Evolutionary conservation across 1,140 invertebrate species (phyloP), one percentile per base, ranked within the genome.

Genomic region (Diabrotica undecimpunctata): DNA sequence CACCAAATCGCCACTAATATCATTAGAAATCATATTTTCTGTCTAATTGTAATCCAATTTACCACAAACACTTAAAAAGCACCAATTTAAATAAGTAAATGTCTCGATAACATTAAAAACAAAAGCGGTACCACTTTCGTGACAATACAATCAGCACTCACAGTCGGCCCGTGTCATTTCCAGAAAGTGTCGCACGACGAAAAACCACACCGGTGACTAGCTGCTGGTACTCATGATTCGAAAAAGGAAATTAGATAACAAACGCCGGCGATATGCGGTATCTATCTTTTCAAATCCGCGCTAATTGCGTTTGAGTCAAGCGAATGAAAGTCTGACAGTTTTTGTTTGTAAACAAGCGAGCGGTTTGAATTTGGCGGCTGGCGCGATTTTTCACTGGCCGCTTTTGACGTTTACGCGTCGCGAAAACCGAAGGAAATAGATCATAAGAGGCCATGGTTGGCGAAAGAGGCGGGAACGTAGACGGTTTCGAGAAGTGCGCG

Each of bases 281-380:
- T 25, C 25, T 25, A 25, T 25, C 25, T 46, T 55, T 55, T 35
- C 38, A 59, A 59, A 59, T 59, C 57, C 57, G 57, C 10, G 46
- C 57, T 59, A 61, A 61, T 61, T 61, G 59, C 7, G n/a, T 51
- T 46, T 6, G 13, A 51, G 35, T 41, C 46, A 52, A 61, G 25
- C 39, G 35, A 63, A 53, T 14, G 50, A 54, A 58, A 61, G 11
- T 58, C 41, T 52, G 52, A 5, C 25, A 25, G 25, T 13, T 25
- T 51, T 66, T 66, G 56, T 66, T 57, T 65, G 67, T 68, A 59
- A 66, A 66, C 66, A 68, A 62, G n/a, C 41, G 41, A 46, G 8
- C 39, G 25, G 41, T 69, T 69, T 58, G 66, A 69, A 69, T 66
- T 69, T 69, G 63, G 50, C 67, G 67, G 59, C 63, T 59, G 13